Evolutionary conservation across 2,797 vertebrate genomes (phyloP).

Genomic region (Danio jaintianensis): DNA sequence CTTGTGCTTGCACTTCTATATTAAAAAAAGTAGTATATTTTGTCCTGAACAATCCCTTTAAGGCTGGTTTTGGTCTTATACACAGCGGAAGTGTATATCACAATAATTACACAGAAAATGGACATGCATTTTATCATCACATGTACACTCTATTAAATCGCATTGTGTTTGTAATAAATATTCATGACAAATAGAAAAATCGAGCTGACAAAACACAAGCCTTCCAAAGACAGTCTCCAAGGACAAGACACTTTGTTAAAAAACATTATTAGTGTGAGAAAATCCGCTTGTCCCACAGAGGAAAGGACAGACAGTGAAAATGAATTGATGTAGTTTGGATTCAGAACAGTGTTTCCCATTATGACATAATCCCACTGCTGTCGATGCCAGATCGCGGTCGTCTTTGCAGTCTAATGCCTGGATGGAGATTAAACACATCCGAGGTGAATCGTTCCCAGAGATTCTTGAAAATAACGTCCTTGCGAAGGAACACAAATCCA

Average conservation of each 20-base stretch:
- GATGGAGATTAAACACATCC: conserved; percentile 21
- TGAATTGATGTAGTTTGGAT: conserved; percentile 15
- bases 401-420: conserved; percentile 32
- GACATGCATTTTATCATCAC: not conserved
- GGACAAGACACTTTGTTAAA: conserved; percentile 6
- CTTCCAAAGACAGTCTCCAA: conserved; percentile 2
- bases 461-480: not conserved
- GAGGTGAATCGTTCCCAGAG: conserved; percentile 19
- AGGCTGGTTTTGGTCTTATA: not conserved
- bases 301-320: conserved; percentile 20
- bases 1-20: no score
- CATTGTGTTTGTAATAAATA: conserved; percentile 26
- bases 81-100: not conserved
- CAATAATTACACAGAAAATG: not conserved
- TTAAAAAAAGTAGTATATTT: no score
- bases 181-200: conserved; percentile 4
- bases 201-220: not conserved
- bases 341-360: conserved; percentile 14
- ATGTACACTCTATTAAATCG: not conserved
- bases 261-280: conserved; percentile 9
- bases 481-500: not conserved
- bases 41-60: not conserved
- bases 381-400: conserved; percentile 35
- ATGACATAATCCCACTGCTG: conserved; percentile 33
- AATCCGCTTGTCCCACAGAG: not conserved